Evolutionary conservation across 2,888 invertebrate species (phyloP), one percentile per base, ranked within the genome.

Genomic region (Sclerodermus sp.): DNA sequence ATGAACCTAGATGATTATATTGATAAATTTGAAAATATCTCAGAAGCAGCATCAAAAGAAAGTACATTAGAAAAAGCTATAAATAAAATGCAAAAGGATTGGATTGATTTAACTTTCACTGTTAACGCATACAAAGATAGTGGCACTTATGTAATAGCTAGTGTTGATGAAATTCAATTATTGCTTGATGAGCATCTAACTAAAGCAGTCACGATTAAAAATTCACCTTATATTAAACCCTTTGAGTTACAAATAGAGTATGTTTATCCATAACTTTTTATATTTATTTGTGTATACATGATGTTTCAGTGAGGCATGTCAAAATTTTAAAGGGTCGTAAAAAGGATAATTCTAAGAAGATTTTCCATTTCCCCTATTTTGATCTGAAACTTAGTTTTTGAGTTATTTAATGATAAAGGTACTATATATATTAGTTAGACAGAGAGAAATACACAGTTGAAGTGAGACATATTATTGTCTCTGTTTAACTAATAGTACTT

Each of bases 171-270:
- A 70, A 94, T 97, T 69, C 96, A 97, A 79, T 81, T 95, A 17
- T 80, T 94, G 50, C 79, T 97, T 47, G 97, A 97, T 76, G 97
- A 97, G 76, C 96, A 97, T 72, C 92, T 97, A 59, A 90, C 95
- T 13, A 96, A 96, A 79, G 91, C 96, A 0, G 93, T 96, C 78
- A 96, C 96, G 0, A 96, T 97, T 92, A 91, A 94, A 79, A 95
- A 95, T 70, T 96, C 96, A 0, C 93, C 96, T 0, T 96, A 95
- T 68, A 94, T 96, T 57, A 95, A 95, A 74, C 96, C 96, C 0
- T 96, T 97, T 72, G 93, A 96, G 76, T 84, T 84, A 23, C 85
- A 89, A 71, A 90, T 91, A 64, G 58, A 85, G 91, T 91, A 81
- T 41, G 61, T 53, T 4, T n/a, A 42, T 38, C 16, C 6, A 23